Conservation (phyloP, 2,888 invertebrate genomes). For the Arge pagana region DNA sequence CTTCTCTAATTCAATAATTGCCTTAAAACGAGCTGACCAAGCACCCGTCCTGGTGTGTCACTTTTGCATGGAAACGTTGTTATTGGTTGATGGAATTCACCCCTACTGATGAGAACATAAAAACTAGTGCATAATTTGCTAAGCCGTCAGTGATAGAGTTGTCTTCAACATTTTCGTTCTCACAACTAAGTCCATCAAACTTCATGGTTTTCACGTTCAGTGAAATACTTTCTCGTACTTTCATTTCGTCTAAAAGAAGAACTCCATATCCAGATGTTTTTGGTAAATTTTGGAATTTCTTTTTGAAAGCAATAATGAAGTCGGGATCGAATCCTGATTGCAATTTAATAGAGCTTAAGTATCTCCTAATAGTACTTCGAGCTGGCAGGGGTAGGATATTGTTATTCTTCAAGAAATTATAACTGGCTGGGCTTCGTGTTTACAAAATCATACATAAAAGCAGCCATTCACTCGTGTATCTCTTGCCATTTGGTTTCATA, state of each 20-base stretch:
- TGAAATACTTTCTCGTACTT: conserved; percentile 25
- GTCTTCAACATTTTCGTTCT: conserved; percentile 1
- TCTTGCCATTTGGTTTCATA: not conserved
- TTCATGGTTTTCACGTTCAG: conserved; percentile 25
- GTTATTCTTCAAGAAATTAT: conserved; percentile 2
- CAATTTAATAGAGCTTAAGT: not conserved
- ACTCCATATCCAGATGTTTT: conserved; percentile 1
- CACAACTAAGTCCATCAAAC: conserved; percentile 23
- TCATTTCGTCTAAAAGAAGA: conserved; percentile 29
- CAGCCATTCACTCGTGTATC: conserved; percentile 2
- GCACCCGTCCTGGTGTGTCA: conserved; percentile 23
- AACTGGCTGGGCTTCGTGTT: conserved; percentile 6
- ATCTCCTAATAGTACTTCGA: not conserved
- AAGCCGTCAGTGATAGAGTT: conserved; percentile 15
- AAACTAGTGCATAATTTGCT: conserved; percentile 30
- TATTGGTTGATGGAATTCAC: conserved; percentile 32
- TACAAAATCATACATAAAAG: not conserved
- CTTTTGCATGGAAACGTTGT: conserved; percentile 32
- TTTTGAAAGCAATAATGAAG: not conserved
- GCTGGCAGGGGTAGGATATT: too few species aligned
- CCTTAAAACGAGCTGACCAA: conserved; percentile 24
- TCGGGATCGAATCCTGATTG: not conserved
- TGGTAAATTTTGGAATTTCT: conserved; percentile 1
- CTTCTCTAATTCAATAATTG: conserved; percentile 27
- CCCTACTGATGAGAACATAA: conserved; percentile 32